Base-by-base conservation (phyloP, 2,797 vertebrate species). In the Rhyacichthys aspro region DNA sequence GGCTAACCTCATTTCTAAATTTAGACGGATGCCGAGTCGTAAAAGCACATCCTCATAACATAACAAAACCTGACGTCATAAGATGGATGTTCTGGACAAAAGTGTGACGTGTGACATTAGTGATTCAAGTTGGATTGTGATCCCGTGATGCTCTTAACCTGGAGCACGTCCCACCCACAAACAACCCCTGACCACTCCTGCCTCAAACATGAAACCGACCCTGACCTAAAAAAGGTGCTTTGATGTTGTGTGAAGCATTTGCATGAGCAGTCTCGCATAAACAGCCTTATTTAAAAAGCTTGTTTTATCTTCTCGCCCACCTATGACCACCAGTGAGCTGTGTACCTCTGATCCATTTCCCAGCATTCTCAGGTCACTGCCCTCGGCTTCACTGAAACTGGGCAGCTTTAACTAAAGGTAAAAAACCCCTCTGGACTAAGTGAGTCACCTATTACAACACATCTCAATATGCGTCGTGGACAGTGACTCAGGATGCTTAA, bases 71-170 rank as follows among this genome's bases (percentile, higher is more conserved):
- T 59, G 41, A 64, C n/a, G 6, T 15, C 15, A 45, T 16, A 7
- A 16, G 9, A 45, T 37, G 4, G 18, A 44, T 19, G 23, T 39
- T 34, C 16, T 53, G 57, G 66, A 77, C 64, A 12, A 56, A 66
- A 73, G 59, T 32, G 63, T 75, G 74, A 79, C 23, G 18, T 3
- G 3, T 5, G 39, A 41, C 38, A 52, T 50, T 38, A 0, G 55
- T 82, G 82, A 85, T 50, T 85, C 76, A 84, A 54, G 68, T 4
- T 34, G 0, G 44, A 69, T 33, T 11, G 17, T 17, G 72, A 77
- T 12, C 41, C 16, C 1, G 23, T 14, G 55, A 10, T 59, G 23
- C 62, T 56, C 46, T 62, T 43, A 19, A 43, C 23, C 34, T n/a
- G 19, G 7, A 8, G 36, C 3, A 19, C 55, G 36, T 59, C 66